phyloP scores from a whole-genome alignment of 2,113 vertebrate genomes.

The Sylvietta virens region DNA sequence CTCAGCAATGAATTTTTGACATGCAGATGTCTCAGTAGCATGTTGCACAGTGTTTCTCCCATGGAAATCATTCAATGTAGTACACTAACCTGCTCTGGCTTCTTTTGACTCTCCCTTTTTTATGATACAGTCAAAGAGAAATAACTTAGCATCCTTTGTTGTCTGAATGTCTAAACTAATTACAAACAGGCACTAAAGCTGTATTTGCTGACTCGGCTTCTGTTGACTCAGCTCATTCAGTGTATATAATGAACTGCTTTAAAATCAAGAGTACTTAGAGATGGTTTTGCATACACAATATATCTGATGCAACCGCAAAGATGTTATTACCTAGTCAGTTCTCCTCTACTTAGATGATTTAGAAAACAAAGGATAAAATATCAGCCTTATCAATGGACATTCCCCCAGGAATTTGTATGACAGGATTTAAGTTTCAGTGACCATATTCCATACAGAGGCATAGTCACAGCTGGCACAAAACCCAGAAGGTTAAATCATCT shows the following conservation, averaged over 20 bases:
- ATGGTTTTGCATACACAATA: neutral
- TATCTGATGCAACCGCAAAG: neutral
- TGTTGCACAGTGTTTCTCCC: neutral
- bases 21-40: neutral
- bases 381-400: neutral
- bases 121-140: neutral
- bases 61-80: neutral
- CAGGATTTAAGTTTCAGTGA: neutral
- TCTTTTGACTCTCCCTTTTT: conserved; percentile 14
- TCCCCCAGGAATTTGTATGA: neutral
- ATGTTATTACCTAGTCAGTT: neutral
- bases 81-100: neutral
- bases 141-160: conserved; percentile 1
- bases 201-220: neutral
- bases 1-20: neutral
- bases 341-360: neutral
- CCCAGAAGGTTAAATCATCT: neutral
- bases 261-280: neutral
- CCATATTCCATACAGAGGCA: neutral
- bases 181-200: neutral
- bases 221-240: neutral
- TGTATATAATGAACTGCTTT: neutral
- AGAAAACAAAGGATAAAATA: neutral
- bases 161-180: conserved; percentile 7
- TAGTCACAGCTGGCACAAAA: neutral